Base-by-base conservation (phyloP, 2,888 invertebrate genomes). In the Drosophila birchii region DNA sequence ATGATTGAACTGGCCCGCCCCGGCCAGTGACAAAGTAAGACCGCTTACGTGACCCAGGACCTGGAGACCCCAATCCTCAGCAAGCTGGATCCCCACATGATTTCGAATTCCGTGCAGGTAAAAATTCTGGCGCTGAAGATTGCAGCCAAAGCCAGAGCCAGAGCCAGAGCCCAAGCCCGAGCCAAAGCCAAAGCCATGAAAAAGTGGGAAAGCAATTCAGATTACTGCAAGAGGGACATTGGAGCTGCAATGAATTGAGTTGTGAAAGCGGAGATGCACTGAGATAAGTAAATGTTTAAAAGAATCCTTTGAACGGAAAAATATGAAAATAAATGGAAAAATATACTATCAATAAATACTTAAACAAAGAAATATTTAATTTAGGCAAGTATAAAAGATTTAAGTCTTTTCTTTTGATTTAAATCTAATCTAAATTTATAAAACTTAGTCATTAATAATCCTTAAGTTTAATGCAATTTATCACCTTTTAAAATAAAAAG, bases 21-120 rank as follows among this genome's bases (percentile, higher is more conserved):
- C 61, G 70, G 75, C 49, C 77, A 75, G 79, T 77, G 87, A 84
- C 87, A 83, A 81, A 81, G 82, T 86, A 84, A 86, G 84, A 81
- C 83, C 81, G 70, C 81, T 81, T 83, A 87, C 83, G 83, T 83
- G 83, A 86, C 85, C 75, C 66, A 63, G 14, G 56, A 51, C 44
- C 67, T 16, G 34, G 68, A 55, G 32, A 51, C 47, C 34, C 47
- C 49, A 56, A 34, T 26, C 39, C 49, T n/a, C 14, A n/a, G 68
- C 29, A 20, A 9, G 36, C 23, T 12, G 41, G 47, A 54, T 43
- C 49, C 62, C 61, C 72, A 78, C 79, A 84, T 86, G 86, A 86
- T 86, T 86, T 88, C 54, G 47, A 79, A 86, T 86, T 86, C 86
- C 79, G 63, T 79, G 75, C 86, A 86, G 86, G 86, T 89, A 86